A percentile compares a stretch with the other conserved stretches of the same genome.
phyloP scores from a whole-genome alignment of 2,888 invertebrate genomes.

The Candidula unifasciata region DNA sequence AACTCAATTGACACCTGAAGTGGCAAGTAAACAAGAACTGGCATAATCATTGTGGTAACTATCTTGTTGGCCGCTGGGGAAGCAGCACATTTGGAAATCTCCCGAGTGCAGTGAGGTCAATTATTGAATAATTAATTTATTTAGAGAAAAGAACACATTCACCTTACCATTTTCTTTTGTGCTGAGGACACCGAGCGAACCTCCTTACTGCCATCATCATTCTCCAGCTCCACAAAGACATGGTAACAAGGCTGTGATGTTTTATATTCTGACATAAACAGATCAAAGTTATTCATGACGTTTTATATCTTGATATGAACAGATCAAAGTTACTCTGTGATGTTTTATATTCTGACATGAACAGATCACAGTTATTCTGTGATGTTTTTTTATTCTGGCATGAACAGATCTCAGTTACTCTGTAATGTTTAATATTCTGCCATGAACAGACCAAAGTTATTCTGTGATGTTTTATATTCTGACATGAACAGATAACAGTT shows the following conservation, averaged over 20 bases:
- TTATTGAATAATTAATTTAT: too few species aligned
- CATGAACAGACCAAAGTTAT: background rate
- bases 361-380: conserved; percentile 74
- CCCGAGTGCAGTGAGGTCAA: too few species aligned
- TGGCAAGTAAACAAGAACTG: too few species aligned
- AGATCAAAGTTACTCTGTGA: too few species aligned
- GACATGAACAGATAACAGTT: conserved; percentile 73
- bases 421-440: conserved; percentile 25
- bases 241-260: conserved; percentile 68
- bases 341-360: too few species aligned
- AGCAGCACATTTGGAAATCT: too few species aligned
- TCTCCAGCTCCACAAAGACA: conserved; percentile 68
- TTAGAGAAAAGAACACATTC: background rate
- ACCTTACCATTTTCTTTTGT: conserved; percentile 51
- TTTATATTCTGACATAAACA: conserved; percentile 38
- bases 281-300: background rate
- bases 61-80: too few species aligned
- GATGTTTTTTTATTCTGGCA: too few species aligned
- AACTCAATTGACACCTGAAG: too few species aligned
- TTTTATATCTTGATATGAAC: too few species aligned
- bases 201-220: conserved; percentile 27
- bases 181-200: conserved; percentile 15
- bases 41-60: too few species aligned
- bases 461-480: too few species aligned
- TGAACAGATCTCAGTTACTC: background rate